These are phyloP conservation scores for Yponomeuta sedellus DNA, from an alignment of 2,888 invertebrate species.

Conservation along the genomic window DNA sequence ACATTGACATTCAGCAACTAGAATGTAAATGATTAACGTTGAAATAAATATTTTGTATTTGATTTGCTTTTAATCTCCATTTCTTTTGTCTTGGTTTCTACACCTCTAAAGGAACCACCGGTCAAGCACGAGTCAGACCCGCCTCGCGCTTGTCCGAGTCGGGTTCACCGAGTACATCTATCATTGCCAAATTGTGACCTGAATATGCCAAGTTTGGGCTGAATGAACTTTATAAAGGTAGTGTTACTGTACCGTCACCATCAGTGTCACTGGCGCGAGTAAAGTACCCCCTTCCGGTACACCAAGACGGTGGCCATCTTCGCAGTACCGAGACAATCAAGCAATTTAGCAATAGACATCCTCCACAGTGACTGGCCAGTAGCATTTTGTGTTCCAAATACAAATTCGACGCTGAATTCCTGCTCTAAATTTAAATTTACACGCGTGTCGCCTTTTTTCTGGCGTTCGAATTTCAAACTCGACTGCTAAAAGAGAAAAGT, in stretches of 20 bases:
- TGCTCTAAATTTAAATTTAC: not conserved
- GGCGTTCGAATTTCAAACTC: slow-evolving; percentile 15
- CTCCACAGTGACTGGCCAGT: slow-evolving; percentile 14
- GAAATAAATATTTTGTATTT: too few species aligned
- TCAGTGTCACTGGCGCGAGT: not conserved
- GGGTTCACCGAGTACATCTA: too few species aligned
- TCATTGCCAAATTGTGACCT: too few species aligned
- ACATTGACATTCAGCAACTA: too few species aligned
- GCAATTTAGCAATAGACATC: slow-evolving; percentile 62
- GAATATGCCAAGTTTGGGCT: too few species aligned
- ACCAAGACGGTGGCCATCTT: slow-evolving; percentile 22
- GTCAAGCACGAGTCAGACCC: too few species aligned
- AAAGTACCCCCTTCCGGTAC: not conserved
- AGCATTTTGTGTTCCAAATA: not conserved
- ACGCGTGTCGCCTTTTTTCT: not conserved
- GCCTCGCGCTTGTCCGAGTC: too few species aligned
- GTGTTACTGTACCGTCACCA: slow-evolving; percentile 39
- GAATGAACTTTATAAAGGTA: too few species aligned
- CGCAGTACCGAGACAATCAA: slow-evolving; percentile 19
- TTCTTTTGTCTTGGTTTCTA: too few species aligned
- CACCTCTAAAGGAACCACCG: too few species aligned
- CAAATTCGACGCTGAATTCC: not conserved
- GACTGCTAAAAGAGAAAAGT: not conserved
- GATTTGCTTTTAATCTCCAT: too few species aligned
- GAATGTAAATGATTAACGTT: too few species aligned